Conservation (phyloP, 2,797 vertebrate species). For the Diplodus sargus region DNA sequence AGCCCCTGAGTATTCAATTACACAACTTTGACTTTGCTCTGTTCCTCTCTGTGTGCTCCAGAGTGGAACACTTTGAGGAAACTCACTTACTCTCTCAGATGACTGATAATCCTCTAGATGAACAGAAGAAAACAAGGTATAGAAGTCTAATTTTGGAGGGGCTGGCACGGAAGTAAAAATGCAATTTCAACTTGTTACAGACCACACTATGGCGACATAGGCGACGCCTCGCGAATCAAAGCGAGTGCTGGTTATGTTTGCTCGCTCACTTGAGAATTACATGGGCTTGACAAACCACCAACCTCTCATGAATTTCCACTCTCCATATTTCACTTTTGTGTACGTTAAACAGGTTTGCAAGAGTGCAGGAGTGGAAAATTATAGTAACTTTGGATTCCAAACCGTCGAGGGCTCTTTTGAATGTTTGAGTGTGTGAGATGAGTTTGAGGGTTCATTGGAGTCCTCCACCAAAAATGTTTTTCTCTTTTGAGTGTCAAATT, state of each 20-base stretch:
- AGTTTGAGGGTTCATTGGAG: not conserved
- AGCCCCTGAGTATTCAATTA: conserved; percentile 81
- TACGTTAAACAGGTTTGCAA: conserved; percentile 34
- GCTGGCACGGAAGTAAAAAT: conserved; percentile 35
- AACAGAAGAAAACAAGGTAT: conserved; percentile 51
- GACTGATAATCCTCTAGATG: conserved; percentile 59
- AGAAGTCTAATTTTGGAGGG: conserved; percentile 60
- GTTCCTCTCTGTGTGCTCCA: conserved; percentile 58
- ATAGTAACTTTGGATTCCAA: conserved; percentile 3
- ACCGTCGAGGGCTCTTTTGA: not conserved
- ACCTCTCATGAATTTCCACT: conserved; percentile 34
- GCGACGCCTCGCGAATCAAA: conserved; percentile 10
- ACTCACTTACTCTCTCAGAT: conserved; percentile 50
- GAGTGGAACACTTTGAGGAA: conserved; percentile 72
- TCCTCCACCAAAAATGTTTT: not conserved
- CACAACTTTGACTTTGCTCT: conserved; percentile 82
- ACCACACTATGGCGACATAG: not conserved
- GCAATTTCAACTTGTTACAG: conserved; percentile 13
- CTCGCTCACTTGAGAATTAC: conserved; percentile 24
- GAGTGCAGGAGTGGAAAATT: not conserved
- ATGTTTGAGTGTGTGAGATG: not conserved
- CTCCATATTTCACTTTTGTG: conserved; percentile 12
- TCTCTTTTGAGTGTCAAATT: conserved; percentile 8
- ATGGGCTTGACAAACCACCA: conserved; percentile 21
- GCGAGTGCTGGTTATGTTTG: conserved; percentile 11